These are phyloP conservation scores for Euphydryas editha DNA, from an alignment of 2,888 invertebrate genomes.

Conservation along the genomic window DNA sequence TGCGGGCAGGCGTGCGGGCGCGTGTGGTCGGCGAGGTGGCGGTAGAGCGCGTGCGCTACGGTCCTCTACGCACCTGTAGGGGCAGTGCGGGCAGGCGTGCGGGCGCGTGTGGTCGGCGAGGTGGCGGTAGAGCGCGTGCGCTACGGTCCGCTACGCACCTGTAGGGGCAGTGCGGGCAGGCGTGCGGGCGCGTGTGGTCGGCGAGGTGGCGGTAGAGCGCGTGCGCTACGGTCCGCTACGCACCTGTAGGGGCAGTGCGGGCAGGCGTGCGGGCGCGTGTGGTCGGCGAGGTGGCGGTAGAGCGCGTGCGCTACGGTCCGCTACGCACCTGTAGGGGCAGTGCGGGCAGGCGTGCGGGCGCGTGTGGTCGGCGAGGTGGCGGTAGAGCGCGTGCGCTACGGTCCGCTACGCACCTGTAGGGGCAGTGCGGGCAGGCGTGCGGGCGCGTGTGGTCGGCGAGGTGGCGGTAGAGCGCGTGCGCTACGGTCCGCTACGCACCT, in stretches of 20 bases:
- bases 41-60: not conserved
- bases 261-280: not conserved
- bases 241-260: conserved; percentile 1
- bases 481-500: conserved; percentile 50
- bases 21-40: not conserved
- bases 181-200: conserved; percentile 80
- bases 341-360: conserved; percentile 2
- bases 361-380: conserved; percentile 51
- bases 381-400: not conserved
- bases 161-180: conserved; percentile 81
- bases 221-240: not conserved
- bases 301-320: too few species aligned
- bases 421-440: conserved; percentile 78
- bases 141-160: conserved; percentile 7
- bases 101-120: conserved; percentile 81
- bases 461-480: conserved; percentile 92
- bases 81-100: conserved; percentile 78
- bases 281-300: too few species aligned
- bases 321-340: not conserved
- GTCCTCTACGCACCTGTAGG: not conserved
- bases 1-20: not conserved
- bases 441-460: conserved; percentile 81
- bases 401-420: not conserved
- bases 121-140: conserved; percentile 92
- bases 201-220: conserved; percentile 91